Evolutionary conservation across 2,888 invertebrate genomes (phyloP), one percentile per base, ranked within the genome.

Genomic region (Crematogaster levior): DNA sequence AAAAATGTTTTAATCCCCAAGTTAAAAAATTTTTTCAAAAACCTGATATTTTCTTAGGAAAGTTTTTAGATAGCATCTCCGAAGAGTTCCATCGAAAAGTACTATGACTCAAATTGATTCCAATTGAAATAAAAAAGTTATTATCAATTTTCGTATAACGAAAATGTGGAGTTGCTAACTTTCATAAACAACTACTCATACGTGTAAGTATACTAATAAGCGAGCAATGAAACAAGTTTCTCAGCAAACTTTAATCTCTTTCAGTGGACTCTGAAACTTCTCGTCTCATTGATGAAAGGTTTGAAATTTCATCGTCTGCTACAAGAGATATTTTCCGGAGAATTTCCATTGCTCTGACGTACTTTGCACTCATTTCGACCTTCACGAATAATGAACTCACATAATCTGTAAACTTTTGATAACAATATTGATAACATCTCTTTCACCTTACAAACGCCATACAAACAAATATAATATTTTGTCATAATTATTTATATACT

Each of bases 151-250:
- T 73, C 15, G 9, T 43, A 40, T n/a, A 43, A 73, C 30, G 15
- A 60, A 43, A 73, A 61, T 15, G n/a, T 61, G 21, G 15, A 72
- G 40, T 9, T n/a, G 6, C 15, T 30, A 58, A 74, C 24, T 34
- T 53, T 70, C 84, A 77, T 88, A 87, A 89, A 90, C 83, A 90
- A 86, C 82, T 88, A 60, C 56, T 68, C 37, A 66, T 66, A 77
- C 75, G 79, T 81, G 74, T 86, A 88, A 88, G 88, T 86, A 60
- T 56, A 70, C 74, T 84, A 86, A 86, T 88, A 88, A 87, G 60
- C 66, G 43, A 65, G 70, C 53, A 73, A 86, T 89, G 85, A 89
- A 85, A 79, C 83, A 86, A 85, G 82, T 84, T 85, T 73, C 56
- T 58, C 53, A 30, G 27, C 21, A 79, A 84, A 83, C 74, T 90